A percentile compares a stretch with the other conserved stretches of the same genome.
These are phyloP conservation scores for Beroe forskalii DNA, from an alignment of 37 sponge, comb jelly and placozoan species.

Conservation along the genomic window DNA sequence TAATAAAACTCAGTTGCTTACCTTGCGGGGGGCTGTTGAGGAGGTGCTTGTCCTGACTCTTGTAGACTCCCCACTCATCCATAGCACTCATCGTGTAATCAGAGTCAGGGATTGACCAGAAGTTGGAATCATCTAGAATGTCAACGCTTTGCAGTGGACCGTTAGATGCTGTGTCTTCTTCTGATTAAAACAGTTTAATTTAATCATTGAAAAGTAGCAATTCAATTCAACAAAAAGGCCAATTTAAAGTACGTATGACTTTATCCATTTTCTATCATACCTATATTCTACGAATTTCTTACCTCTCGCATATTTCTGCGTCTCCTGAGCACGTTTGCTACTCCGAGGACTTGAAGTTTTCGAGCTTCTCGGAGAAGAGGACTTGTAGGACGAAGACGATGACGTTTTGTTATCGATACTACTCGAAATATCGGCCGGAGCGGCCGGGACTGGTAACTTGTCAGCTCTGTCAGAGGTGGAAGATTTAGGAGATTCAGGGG, in stretches of 20 bases:
- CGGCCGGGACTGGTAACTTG: background rate
- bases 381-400: background rate
- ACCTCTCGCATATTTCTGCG: background rate
- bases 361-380: slow-evolving; percentile 42
- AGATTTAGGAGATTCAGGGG: too few species aligned
- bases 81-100: slow-evolving; percentile 53
- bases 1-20: too few species aligned
- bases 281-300: too few species aligned
- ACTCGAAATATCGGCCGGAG: background rate
- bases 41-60: slow-evolving; percentile 44
- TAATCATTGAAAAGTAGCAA: too few species aligned
- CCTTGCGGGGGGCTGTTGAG: slow-evolving; percentile 28
- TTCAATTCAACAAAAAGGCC: too few species aligned
- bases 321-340: background rate
- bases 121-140: slow-evolving; percentile 26
- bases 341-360: slow-evolving; percentile 59
- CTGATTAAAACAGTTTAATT: too few species aligned
- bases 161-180: background rate
- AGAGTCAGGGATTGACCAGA: slow-evolving; percentile 43
- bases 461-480: too few species aligned
- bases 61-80: slow-evolving; percentile 57
- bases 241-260: too few species aligned
- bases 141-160: background rate
- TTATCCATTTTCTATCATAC: too few species aligned
- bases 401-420: background rate